These are phyloP conservation scores for Euura saliciscinereae DNA, from an alignment of 1,140 invertebrate species.

Conservation along the genomic window DNA sequence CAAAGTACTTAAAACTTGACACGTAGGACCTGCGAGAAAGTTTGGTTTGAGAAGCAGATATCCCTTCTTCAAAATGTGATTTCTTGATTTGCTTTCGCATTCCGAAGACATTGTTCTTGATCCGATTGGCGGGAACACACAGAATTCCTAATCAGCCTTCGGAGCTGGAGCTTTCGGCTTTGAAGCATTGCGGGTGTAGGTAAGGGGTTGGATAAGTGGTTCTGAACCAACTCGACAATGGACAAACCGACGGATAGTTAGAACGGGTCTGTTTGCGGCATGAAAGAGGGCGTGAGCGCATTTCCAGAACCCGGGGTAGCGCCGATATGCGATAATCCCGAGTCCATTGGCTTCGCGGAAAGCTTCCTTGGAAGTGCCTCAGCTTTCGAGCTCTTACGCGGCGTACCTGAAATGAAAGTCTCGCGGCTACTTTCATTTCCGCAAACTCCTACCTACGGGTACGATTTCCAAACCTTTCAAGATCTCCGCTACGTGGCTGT, in stretches of 20 bases:
- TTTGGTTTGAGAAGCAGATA: no score
- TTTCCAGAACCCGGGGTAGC: not conserved
- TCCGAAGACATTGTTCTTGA: no score
- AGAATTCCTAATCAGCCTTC: not conserved
- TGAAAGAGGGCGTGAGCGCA: constrained; percentile 16
- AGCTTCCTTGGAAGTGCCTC: not conserved
- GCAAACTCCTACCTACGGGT: not conserved
- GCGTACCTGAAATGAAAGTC: not conserved
- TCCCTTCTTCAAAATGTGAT: no score
- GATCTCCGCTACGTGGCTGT: not conserved
- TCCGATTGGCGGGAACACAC: not conserved
- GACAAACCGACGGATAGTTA: constrained; percentile 42
- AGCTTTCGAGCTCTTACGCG: constrained; percentile 2
- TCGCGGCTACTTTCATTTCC: not conserved
- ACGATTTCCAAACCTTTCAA: not conserved
- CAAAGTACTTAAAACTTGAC: no score
- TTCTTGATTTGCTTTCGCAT: no score
- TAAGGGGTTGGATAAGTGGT: not conserved
- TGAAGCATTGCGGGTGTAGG: not conserved
- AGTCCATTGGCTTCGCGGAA: not conserved
- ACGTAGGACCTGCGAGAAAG: no score
- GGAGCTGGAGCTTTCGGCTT: not conserved
- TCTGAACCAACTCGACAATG: constrained; percentile 34
- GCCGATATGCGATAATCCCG: not conserved
- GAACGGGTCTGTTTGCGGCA: constrained; percentile 40